phyloP scores from a whole-genome alignment of 2,888 invertebrate species.

The Druceiella hillmani region DNA sequence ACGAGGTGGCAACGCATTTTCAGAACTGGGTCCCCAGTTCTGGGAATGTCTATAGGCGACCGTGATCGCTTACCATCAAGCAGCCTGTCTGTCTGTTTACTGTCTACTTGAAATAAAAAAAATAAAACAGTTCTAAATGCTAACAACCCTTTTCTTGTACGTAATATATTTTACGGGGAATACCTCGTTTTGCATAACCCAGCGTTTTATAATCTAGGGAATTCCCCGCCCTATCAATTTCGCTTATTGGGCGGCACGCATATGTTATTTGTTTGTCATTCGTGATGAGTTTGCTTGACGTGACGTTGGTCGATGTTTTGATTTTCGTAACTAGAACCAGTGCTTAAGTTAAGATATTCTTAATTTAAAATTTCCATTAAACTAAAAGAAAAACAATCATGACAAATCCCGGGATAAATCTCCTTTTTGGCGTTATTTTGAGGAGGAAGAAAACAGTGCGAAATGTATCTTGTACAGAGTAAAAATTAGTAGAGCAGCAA shows the following conservation, averaged over 20 bases:
- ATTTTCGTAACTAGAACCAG: too few relatives aligned
- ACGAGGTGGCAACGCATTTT: too few relatives aligned
- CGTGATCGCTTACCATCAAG: too few relatives aligned
- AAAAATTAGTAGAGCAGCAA: slow-evolving; percentile 7
- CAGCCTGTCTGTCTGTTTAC: too few relatives aligned
- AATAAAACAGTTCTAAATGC: too few relatives aligned
- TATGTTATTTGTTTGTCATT: slow-evolving; percentile 5
- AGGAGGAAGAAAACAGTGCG: slow-evolving; percentile 6
- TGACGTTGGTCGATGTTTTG: too few relatives aligned
- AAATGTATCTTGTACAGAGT: slow-evolving; percentile 5
- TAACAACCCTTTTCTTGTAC: slow-evolving; percentile 8
- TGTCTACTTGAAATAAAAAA: too few relatives aligned
- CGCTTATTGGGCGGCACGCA: slow-evolving; percentile 5
- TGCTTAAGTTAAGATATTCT: too few relatives aligned
- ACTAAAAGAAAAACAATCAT: slow-evolving; percentile 4
- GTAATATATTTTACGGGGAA: slow-evolving; percentile 6
- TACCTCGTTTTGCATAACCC: slow-evolving; percentile 8
- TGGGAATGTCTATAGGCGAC: too few relatives aligned
- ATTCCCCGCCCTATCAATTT: slow-evolving; percentile 7
- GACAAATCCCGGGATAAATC: slow-evolving; percentile 2
- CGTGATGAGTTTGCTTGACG: neutral
- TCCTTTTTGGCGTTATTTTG: too few relatives aligned
- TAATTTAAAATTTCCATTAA: slow-evolving; percentile 4
- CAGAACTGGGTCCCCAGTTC: too few relatives aligned
- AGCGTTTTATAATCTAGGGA: slow-evolving; percentile 5